phyloP scores from a whole-genome alignment of 2,888 invertebrate genomes.

The Campopleginae sp. region DNA sequence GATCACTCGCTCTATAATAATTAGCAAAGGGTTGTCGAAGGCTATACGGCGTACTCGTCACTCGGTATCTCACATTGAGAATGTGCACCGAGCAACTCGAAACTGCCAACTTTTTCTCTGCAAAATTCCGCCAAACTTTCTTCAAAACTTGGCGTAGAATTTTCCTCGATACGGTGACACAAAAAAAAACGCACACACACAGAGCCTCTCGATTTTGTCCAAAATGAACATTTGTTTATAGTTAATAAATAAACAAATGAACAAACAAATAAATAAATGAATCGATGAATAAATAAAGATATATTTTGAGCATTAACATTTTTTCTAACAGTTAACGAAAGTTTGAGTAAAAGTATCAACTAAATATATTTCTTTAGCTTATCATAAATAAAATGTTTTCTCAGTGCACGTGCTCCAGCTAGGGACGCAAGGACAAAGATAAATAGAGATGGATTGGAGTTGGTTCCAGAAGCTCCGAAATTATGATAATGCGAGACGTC shows the following conservation, averaged over 20 bases:
- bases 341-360: too few relatives aligned
- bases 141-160: not conserved
- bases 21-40: conserved; percentile 29
- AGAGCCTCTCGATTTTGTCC: too few relatives aligned
- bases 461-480: conserved; percentile 36
- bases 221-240: too few relatives aligned
- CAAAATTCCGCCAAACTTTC: not conserved
- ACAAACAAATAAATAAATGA: too few relatives aligned
- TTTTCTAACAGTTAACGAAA: too few relatives aligned
- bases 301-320: too few relatives aligned
- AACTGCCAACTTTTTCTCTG: not conserved
- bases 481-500: conserved; percentile 31
- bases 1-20: conserved; percentile 44
- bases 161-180: not conserved
- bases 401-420: not conserved
- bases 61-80: not conserved
- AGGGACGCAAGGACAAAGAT: not conserved
- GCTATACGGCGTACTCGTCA: conserved; percentile 23
- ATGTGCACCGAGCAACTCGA: not conserved
- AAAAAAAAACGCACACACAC: too few relatives aligned
- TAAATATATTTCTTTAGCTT: too few relatives aligned
- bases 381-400: too few relatives aligned
- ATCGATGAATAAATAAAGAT: too few relatives aligned
- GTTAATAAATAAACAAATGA: too few relatives aligned
- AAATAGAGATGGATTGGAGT: conserved; percentile 20